Percentiles rank a stretch among this genome's conserved stretches.
Conservation (phyloP, 2,797 vertebrate genomes). For the Arvicola amphibius region DNA sequence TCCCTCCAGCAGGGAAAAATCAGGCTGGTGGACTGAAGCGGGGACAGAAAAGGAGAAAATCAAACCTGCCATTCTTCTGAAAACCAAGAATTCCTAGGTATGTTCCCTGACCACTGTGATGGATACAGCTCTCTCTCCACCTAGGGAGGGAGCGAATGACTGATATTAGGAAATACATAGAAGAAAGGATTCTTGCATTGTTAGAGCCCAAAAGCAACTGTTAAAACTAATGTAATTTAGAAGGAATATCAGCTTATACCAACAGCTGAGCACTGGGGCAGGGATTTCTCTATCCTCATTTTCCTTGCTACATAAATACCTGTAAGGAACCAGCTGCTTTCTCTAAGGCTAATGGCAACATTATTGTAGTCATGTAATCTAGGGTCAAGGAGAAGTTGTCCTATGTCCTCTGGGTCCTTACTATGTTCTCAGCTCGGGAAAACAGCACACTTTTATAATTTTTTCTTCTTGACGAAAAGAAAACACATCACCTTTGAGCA, state of each 20-base stretch:
- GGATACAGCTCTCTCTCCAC: background rate
- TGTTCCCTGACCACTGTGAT: background rate
- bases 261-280: background rate
- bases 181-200: background rate
- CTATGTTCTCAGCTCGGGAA: background rate
- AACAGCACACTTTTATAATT: background rate
- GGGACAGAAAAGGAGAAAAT: background rate
- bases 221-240: conserved; percentile 9
- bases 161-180: background rate
- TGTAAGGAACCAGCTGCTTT: background rate
- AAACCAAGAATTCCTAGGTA: background rate
- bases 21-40: background rate
- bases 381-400: background rate
- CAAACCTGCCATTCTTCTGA: background rate
- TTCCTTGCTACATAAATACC: background rate
- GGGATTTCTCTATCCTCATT: background rate
- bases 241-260: background rate
- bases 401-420: background rate
- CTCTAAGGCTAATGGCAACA: background rate
- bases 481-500: conserved; percentile 15
- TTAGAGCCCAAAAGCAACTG: background rate
- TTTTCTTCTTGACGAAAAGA: conserved; percentile 32
- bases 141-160: background rate
- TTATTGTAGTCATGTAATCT: background rate
- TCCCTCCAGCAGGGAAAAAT: background rate